These are phyloP conservation scores for Hedychridium roseum DNA, from an alignment of 2,888 invertebrate species.

Conservation along the genomic window DNA sequence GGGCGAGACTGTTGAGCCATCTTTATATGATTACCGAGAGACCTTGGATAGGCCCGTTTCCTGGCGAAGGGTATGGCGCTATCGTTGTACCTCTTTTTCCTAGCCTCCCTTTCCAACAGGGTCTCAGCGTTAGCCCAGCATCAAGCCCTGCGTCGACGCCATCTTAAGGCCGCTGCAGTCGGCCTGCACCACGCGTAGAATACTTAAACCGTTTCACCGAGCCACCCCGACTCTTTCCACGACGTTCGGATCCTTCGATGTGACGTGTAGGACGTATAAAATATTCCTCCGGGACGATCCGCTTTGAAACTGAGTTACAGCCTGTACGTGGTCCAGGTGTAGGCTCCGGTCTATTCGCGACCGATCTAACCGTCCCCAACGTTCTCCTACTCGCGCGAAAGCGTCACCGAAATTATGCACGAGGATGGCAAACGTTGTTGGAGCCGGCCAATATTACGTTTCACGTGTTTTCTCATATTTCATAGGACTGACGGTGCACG, in stretches of 20 bases:
- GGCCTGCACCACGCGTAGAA: conserved; percentile 48
- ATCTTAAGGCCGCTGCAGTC: conserved; percentile 33
- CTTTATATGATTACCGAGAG: conserved; percentile 55
- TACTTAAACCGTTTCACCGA: conserved; percentile 45
- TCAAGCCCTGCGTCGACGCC: conserved; percentile 18
- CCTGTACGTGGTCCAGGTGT: conserved; percentile 50
- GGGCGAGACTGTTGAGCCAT: conserved; percentile 35
- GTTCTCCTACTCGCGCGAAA: conserved; percentile 3
- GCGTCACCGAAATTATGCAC: conserved; percentile 35
- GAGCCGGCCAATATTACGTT: no score
- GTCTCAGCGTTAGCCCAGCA: conserved; percentile 3
- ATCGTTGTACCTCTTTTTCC: not conserved
- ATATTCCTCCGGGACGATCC: conserved; percentile 58
- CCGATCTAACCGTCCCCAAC: conserved; percentile 3
- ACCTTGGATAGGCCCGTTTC: conserved; percentile 31
- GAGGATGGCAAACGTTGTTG: no score
- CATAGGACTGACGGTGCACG: no score
- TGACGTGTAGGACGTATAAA: conserved; percentile 55
- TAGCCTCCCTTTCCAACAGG: conserved; percentile 16
- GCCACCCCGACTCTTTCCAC: conserved; percentile 6
- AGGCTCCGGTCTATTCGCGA: conserved; percentile 31
- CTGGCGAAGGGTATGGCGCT: conserved; percentile 20
- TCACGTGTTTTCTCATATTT: no score
- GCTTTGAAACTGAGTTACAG: conserved; percentile 58
- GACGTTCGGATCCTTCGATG: conserved; percentile 17